Conservation (phyloP, 2,888 invertebrate genomes). For the Psylliodes chrysocephalus region DNA sequence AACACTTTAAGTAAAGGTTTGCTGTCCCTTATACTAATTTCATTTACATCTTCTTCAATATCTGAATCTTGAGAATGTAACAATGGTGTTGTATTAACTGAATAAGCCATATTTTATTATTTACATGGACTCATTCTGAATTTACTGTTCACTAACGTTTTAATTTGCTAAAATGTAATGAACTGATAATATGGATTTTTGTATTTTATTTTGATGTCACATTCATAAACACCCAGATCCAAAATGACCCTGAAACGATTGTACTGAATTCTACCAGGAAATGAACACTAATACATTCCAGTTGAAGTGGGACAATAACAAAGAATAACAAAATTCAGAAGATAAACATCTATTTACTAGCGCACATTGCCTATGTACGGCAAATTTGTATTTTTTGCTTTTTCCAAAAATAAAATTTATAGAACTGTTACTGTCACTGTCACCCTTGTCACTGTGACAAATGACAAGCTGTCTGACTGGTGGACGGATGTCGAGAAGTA, state of each 20-base stretch:
- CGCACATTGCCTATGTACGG: too few relatives aligned
- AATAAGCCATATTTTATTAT: slow-evolving; percentile 43
- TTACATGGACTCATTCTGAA: not conserved
- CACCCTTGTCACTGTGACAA: too few relatives aligned
- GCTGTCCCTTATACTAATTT: slow-evolving; percentile 41
- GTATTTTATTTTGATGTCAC: not conserved
- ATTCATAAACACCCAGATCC: not conserved
- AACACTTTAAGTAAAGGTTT: slow-evolving; percentile 58
- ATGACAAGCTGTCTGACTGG: too few relatives aligned
- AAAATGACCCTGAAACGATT: not conserved
- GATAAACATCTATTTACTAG: too few relatives aligned
- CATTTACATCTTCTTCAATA: slow-evolving; percentile 51
- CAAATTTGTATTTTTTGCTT: too few relatives aligned
- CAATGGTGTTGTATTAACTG: slow-evolving; percentile 66
- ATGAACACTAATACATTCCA: too few relatives aligned
- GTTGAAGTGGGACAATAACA: too few relatives aligned
- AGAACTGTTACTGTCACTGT: too few relatives aligned
- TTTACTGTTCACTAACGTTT: not conserved
- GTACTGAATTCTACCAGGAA: not conserved
- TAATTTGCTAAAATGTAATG: not conserved
- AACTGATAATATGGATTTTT: not conserved
- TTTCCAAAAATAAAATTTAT: too few relatives aligned
- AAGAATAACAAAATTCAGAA: too few relatives aligned
- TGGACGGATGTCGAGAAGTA: too few relatives aligned
- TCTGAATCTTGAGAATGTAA: slow-evolving; percentile 63